Evolutionary conservation across 2,113 vertebrate genomes (phyloP), one percentile per base, ranked within the genome.

Genomic region (Glaucomys volans): DNA sequence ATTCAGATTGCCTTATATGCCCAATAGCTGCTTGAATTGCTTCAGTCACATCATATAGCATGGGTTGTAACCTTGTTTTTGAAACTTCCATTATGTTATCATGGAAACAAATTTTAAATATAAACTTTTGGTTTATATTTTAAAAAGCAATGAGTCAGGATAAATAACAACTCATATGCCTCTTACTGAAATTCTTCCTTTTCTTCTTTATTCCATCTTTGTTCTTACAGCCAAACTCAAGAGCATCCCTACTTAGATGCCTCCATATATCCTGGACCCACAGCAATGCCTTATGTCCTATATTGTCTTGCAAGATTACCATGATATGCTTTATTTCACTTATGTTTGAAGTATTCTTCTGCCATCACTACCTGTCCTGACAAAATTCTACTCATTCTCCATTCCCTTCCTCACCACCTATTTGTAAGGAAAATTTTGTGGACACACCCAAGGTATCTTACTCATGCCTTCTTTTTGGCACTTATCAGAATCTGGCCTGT

Each of bases 121-220:
- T 11, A 77, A 90, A 24, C 26, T 94, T 87, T 54, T 54, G 50
- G 42, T 44, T 71, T 71, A 11, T 81, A 40, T 88, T 71, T 77
- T 90, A 42, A 74, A 92, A 96, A 90, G 62, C 40, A 82, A 62
- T 8, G 86, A 20, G 22, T 89, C 11, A 2, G 32, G 42, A 44
- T 80, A 50, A 87, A 14, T 50, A 71, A 54, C 66, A 37, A 37
- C 64, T 85, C n/a, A 1, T 13, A 47, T 35, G 5, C 44, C 32
- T 90, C 30, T 80, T 76, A 26, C 7, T 64, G 30, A 93, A n/a
- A 1, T 67, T 85, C 50, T 84, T 81, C 35, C 44, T 72, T 80
- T 80, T 90, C 32, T 18, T 74, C 24, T 84, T 72, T 50, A 67
- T 10, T 76, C 12, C 20, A 50, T 14, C 37, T 88, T 76, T 80